Conservation (phyloP, 2,797 vertebrate species). For the Capromys pilorides region DNA sequence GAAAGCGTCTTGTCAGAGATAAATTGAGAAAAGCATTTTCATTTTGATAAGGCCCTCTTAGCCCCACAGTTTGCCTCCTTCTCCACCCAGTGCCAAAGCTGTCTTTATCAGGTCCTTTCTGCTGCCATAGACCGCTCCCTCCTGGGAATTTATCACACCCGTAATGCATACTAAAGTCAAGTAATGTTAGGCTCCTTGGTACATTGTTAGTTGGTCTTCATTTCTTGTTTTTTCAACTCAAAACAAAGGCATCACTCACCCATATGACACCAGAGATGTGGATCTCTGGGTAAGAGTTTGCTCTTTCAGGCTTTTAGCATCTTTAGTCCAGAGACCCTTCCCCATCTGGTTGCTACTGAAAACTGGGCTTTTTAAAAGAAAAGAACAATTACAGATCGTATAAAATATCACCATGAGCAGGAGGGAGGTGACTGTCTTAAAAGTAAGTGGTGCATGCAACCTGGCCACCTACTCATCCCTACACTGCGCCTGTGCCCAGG, state of each 20-base stretch:
- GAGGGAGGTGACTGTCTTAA: constrained; percentile 68
- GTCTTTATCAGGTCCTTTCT: background rate
- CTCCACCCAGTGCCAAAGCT: background rate
- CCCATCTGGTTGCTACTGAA: constrained; percentile 76
- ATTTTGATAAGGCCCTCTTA: background rate
- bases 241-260: constrained; percentile 1
- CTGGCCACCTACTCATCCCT: background rate
- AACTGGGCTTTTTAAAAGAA: background rate
- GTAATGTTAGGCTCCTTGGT: background rate
- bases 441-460: background rate
- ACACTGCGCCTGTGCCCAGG: fast-evolving
- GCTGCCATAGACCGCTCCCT: background rate
- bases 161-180: background rate
- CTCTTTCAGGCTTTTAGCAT: background rate
- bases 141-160: background rate
- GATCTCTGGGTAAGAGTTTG: background rate
- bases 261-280: background rate
- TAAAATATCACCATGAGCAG: constrained; percentile 80
- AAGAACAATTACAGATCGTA: constrained; percentile 65
- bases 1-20: background rate
- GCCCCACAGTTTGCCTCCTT: background rate
- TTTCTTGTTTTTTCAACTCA: constrained; percentile 54
- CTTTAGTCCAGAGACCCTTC: background rate
- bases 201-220: constrained; percentile 2
- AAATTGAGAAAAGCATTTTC: background rate